Percentiles rank a stretch among this genome's conserved stretches.
Evolutionary conservation across 2,797 vertebrate genomes (phyloP).

Genomic region (Intellagama lesueurii): DNA sequence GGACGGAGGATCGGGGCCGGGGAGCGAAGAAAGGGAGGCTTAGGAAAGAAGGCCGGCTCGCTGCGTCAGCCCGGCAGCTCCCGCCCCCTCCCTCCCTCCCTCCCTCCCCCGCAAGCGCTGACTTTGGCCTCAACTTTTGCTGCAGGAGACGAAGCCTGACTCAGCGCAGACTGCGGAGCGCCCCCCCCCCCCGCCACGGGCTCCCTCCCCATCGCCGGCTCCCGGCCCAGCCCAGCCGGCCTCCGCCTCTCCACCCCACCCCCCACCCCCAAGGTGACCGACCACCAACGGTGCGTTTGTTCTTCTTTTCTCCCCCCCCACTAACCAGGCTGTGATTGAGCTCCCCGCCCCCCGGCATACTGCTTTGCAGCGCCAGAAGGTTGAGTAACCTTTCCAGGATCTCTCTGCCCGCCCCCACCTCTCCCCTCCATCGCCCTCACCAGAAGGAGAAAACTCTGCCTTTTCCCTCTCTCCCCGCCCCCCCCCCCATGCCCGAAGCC

Average conservation of each 20-base stretch:
- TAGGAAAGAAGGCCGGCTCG: not conserved
- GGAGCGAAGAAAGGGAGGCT: no score
- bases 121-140: not conserved
- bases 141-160: not conserved
- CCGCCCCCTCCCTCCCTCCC: not conserved
- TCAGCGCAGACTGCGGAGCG: conserved; percentile 26
- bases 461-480: not conserved
- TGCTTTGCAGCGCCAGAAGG: not conserved
- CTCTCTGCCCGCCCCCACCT: not conserved
- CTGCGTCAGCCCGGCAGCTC: not conserved
- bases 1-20: no score
- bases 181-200: no score
- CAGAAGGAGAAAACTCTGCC: no score
- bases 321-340: not conserved
- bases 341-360: fast-evolving
- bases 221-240: not conserved
- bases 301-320: not conserved
- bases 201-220: no score
- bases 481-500: no score
- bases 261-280: no score
- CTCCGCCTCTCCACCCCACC: not conserved
- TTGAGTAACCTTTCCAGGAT: no score
- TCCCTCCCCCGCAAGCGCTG: not conserved
- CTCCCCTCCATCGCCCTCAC: not conserved
- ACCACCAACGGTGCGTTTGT: not conserved